Evolutionary conservation across 2,797 vertebrate species (phyloP).

Genomic region (Gymnoscopelus braueri): DNA sequence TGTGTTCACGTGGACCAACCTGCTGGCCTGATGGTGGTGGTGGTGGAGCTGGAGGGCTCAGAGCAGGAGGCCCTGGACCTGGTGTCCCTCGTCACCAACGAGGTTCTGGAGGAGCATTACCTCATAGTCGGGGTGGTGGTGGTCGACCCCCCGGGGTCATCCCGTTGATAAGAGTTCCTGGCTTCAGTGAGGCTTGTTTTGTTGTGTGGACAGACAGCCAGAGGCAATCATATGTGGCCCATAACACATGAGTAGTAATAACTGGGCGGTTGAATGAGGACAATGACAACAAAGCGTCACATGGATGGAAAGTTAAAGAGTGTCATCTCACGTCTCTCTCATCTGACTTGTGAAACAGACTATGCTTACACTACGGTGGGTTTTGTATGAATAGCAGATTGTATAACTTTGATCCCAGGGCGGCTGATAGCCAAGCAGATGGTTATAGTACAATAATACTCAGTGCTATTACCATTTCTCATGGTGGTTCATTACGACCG

Average conservation of each 20-base stretch:
- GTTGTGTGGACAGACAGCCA: not conserved
- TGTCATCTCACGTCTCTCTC: constrained; percentile 26
- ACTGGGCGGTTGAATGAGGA: not conserved
- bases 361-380: constrained; percentile 91
- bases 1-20: constrained; percentile 97
- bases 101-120: constrained; percentile 95
- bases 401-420: constrained; percentile 47
- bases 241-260: constrained; percentile 9
- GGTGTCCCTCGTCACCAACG: constrained; percentile 93
- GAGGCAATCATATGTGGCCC: constrained; percentile 28
- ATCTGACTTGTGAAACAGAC: constrained; percentile 56
- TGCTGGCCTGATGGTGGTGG: constrained; percentile 95
- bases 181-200: not conserved
- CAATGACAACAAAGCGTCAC: constrained; percentile 14
- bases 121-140: constrained; percentile 96
- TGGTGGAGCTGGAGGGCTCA: constrained; percentile 93
- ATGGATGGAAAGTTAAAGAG: constrained; percentile 10
- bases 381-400: constrained; percentile 29
- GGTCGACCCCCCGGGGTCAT: constrained; percentile 95
- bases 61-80: constrained; percentile 95
- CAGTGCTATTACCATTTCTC: constrained; percentile 54
- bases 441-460: constrained; percentile 37
- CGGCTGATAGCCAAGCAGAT: constrained; percentile 47
- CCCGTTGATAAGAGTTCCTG: constrained; percentile 43
- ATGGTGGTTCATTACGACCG: too few relatives aligned